Evolutionary conservation across 2,113 vertebrate species (phyloP), one percentile per base, ranked within the genome.

Genomic region (Clarias magur): DNA sequence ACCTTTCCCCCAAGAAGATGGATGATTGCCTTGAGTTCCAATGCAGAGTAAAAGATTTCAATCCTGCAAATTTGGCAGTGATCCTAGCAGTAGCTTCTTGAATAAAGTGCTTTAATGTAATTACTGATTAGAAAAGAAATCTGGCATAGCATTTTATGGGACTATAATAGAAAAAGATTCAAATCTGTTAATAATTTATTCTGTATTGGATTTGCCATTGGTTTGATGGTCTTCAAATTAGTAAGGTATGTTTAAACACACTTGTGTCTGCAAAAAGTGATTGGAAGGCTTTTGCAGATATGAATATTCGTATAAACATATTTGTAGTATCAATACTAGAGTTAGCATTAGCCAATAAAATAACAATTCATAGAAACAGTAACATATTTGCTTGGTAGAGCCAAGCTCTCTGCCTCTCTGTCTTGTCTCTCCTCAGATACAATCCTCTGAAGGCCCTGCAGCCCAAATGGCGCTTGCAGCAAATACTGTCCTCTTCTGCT

Each of bases 361-460:
- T 67, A 56, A 34, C 38, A 25, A 38, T 81, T 62, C 38, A 30
- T 54, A 80, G 85, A 56, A 73, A 25, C 53, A 38, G n/a, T 83
- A 70, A 54, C 78, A 34, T 25, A 19, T 82, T 42, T 88, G 30
- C 13, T 59, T 86, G 83, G 80, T 76, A 60, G 84, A 87, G 86
- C 88, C 81, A 84, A 89, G 84, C 21, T 88, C 88, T 89, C 75
- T 86, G 85, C 78, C 82, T 90, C 59, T 90, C 56, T 89, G 54
- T 91, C 88, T 89, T 93, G 87, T 86, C 79, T 90, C 82, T 93
- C 88, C 92, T 93, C 94, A 96, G 95, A 95, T 95, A 95, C 94
- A 95, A 95, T 94, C 94, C 95, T 80, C 93, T 96, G 93, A 95
- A 94, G 93, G 94, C 48, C 84, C 92, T 95, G 92, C 95, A 95